Base-by-base conservation (phyloP, 2,888 invertebrate genomes). In the Pasiphila rectangulata region DNA sequence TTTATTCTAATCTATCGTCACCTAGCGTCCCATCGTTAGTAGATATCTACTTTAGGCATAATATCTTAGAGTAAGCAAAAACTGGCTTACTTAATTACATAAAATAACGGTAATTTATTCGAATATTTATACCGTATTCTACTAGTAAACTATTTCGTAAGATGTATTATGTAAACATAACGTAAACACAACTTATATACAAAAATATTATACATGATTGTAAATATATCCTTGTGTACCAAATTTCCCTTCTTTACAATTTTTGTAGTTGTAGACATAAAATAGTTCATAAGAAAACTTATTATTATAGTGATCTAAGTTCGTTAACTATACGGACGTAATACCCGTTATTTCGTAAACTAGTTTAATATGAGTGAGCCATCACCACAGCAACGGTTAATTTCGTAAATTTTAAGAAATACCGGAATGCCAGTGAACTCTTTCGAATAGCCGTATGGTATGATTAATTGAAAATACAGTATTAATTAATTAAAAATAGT, bases 201-300 rank as follows among this genome's bases (percentile, higher is more conserved):
- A 83, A 81, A 78, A 79, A 73, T 75, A 80, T n/a, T 85, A 79
- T 77, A 80, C 71, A 73, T 75, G 78, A 64, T 60, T 86, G 83
- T 86, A 85, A 81, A 75, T 56, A 59, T 55, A 54, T 79, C 75
- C 79, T 77, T 74, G 75, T 87, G 85, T 87, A 87, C 83, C 83
- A 86, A 86, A 82, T 74, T 79, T 79, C 80, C 78, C 86, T 87
- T 87, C 86, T 87, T 83, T 87, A 87, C 86, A 87, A 85, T 79
- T 83, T 82, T 83, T 75, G 82, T 86, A 86, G 83, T 43, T 55
- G 72, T 86, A 86, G 81, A 51, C 16, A 36, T 42, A 37, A 46
- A 48, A 32, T 46, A 36, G 32, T 43, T 36, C 17, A 1, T 43
- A 44, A 25, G 20, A 24, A 40, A 47, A 50, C 19, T 9, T 20